Base-by-base conservation (phyloP, 2,113 vertebrate species). In the Heptranchias perlo region DNA sequence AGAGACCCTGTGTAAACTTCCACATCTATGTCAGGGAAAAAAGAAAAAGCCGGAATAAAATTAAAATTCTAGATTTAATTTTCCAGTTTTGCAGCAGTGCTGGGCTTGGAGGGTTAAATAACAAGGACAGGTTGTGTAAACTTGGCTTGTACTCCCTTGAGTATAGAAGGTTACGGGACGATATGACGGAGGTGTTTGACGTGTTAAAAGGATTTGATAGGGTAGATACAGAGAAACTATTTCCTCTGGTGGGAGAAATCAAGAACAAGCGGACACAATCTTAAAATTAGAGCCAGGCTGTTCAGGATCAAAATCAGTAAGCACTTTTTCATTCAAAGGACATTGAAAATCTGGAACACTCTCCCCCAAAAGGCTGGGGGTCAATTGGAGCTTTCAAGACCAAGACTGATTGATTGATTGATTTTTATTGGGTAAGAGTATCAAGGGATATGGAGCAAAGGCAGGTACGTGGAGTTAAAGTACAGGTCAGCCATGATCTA, bases 1-100 rank as follows among this genome's bases (percentile, higher is more conserved):
- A 99, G 61, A 99, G 98, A 96, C 98, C 99, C 96, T 98, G 98
- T 0, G 99, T 99, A 97, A 99, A 99, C 96, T 99, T 98, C 99
- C 99, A 99, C 98, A 99, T 99, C 99, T 99, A 96, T 58, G 44
- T 23, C 23, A 23, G 65, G 67, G 64, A 69, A 13, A 82, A 96
- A 96, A 31, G 96, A 14, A 91, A 64, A 62, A 13, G 0, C 39
- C 13, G 4, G 35, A 44, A 7, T 28, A 52, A 73, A 95, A 93
- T 58, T 58, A 13, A 64, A 49, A 52, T 1, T 64, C 21, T 25
- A 31, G 1, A 35, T 49, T 44, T 28, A 47, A 49, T 25, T 31
- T 73, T 52, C 21, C 21, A 67, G 21, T 47, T 47, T 64, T 25
- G 47, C 62, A 65, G 86, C 7, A 31, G 25, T 54, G 25, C 25